phyloP scores from a whole-genome alignment of 2,797 vertebrate genomes.

The Melopsittacus undulatus region DNA sequence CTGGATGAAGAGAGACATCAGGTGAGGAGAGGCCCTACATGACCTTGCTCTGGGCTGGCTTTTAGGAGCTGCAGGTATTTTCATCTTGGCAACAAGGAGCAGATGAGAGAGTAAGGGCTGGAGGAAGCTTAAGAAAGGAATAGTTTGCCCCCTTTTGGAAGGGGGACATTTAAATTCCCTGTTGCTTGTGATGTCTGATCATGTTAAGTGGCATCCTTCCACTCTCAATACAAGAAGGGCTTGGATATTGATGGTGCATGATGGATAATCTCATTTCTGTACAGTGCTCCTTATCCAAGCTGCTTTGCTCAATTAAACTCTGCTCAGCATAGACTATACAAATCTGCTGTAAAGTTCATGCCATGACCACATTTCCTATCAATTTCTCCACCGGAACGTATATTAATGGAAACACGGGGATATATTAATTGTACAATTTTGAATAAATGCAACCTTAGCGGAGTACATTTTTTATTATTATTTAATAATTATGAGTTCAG shows the following conservation, averaged over 20 bases:
- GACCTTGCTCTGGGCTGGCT: neutral
- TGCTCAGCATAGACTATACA: constrained; percentile 53
- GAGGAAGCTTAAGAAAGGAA: neutral
- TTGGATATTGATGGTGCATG: neutral
- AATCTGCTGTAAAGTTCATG: constrained; percentile 65
- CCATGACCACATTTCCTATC: constrained; percentile 67
- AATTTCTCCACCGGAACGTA: constrained; percentile 59
- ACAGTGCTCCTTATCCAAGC: neutral
- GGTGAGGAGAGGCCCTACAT: neutral
- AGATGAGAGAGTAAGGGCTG: neutral
- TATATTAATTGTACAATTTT: constrained; percentile 70
- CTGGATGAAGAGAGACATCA: neutral
- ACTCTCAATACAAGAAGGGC: neutral
- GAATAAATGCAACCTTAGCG: constrained; percentile 66
- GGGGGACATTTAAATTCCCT: neutral
- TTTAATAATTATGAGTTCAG: constrained; percentile 70
- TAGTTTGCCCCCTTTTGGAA: neutral
- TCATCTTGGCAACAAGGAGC: neutral
- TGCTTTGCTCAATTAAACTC: constrained; percentile 44
- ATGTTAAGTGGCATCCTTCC: neutral
- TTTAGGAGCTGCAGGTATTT: neutral
- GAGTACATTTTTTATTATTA: constrained; percentile 68
- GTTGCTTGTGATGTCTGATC: neutral
- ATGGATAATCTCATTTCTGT: neutral
- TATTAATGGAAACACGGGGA: constrained; percentile 66